Conservation (phyloP, 1,140 invertebrate species). For the Galleria mellonella region DNA sequence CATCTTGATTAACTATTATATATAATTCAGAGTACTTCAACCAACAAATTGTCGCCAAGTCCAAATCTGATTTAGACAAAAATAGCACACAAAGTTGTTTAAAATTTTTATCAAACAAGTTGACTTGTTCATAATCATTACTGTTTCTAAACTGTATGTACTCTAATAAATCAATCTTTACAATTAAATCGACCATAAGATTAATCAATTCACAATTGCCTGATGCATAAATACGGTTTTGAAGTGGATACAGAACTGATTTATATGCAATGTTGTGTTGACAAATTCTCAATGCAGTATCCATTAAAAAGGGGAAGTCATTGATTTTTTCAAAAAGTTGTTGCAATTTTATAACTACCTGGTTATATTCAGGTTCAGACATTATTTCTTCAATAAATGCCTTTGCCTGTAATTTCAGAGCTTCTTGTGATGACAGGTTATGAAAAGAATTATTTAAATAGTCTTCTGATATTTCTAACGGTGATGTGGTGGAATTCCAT, state of each 20-base stretch:
- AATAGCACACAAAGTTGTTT: conserved; percentile 48
- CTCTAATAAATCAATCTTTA: conserved; percentile 56
- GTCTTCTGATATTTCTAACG: conserved; percentile 2
- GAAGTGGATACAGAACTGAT: conserved; percentile 41
- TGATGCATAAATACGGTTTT: conserved; percentile 36
- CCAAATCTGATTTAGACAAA: conserved; percentile 52
- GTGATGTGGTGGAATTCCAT: conserved; percentile 10
- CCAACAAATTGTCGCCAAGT: conserved; percentile 62
- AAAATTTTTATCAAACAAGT: conserved; percentile 44
- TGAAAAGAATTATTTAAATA: conserved; percentile 9
- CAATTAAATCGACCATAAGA: conserved; percentile 36
- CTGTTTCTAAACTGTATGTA: conserved; percentile 51
- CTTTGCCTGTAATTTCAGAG: conserved; percentile 40
- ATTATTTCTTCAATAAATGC: conserved; percentile 24
- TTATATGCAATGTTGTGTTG: conserved; percentile 42
- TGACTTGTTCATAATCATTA: conserved; percentile 35
- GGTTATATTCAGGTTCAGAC: conserved; percentile 11
- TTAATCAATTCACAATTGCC: conserved; percentile 27
- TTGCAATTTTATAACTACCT: conserved; percentile 28
- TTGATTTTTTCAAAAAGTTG: conserved; percentile 43
- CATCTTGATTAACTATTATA: conserved; percentile 23
- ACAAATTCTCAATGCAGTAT: conserved; percentile 36
- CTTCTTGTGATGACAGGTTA: conserved; percentile 37
- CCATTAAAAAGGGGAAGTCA: conserved; percentile 39
- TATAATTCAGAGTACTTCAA: conserved; percentile 54